Base-by-base conservation (phyloP, 2,888 invertebrate species). In the Rhimphoctona megacephalus region DNA sequence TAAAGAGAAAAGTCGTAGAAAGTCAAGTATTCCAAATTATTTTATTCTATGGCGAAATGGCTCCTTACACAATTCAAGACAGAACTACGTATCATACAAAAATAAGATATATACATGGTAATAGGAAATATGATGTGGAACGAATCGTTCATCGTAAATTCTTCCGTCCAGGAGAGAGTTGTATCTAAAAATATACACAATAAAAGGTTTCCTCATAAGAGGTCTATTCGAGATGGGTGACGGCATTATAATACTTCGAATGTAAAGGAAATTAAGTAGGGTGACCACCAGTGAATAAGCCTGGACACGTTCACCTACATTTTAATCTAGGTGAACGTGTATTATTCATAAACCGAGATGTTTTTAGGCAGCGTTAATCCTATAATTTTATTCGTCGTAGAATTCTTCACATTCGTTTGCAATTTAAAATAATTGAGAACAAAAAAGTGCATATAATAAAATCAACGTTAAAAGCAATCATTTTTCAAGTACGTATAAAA, bases 131-230 rank as follows among this genome's bases (percentile, higher is more conserved):
- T 64, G 9, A 74, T 22, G 46, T 11, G 43, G 61, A 76, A 64
- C 30, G 19, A 61, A 61, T 43, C 11, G 39, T 36, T 17, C 43
- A 76, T 61, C 76, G 61, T 61, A 76, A n/a, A 43, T 46, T 64
- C 76, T 46, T 25, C 19, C 25, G 17, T 30, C 43, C 43, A 22
- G 43, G 46, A 76, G 61, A 76, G 61, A 76, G 57, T 64, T 43
- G 46, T 61, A 61, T 61, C 49, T 46, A 19, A 30, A 76, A 76
- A 30, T 61, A 74, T 33, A 43, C 19, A 30, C 25, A 22, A 76
- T 30, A 64, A 76, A 43, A 61, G 11, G n/a, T 61, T 61, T 46
- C 30, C 61, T 76, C 54, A 49, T 69, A 67, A 36, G 54, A 67
- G 33, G 22, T 8, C 30, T 64, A 46, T 66, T 46, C 19, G 22